Percentiles rank a stretch among this genome's conserved stretches.
These are phyloP conservation scores for Ochropleura leucogaster DNA, from an alignment of 2,888 invertebrate species.

Conservation along the genomic window DNA sequence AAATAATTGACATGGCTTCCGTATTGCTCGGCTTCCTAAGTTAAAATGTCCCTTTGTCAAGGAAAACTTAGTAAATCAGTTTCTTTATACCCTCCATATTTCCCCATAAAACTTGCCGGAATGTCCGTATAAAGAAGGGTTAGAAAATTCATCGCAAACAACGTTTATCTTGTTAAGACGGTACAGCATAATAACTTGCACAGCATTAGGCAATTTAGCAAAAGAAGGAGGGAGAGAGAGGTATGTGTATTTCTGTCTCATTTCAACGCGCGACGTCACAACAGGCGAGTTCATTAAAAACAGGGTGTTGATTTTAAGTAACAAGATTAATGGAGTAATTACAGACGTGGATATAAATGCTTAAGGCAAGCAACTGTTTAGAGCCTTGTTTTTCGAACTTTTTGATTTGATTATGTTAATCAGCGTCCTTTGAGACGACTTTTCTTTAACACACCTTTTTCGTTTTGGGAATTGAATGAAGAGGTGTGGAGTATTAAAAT, in stretches of 20 bases:
- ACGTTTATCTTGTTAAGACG: slow-evolving; percentile 43
- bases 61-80: slow-evolving; percentile 18
- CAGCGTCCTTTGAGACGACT: slow-evolving; percentile 7
- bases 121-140: slow-evolving; percentile 18
- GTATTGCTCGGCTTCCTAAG: background rate
- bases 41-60: background rate
- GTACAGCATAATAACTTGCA: slow-evolving; percentile 16
- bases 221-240: slow-evolving; percentile 12
- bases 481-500: slow-evolving; percentile 11
- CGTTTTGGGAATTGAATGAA: slow-evolving; percentile 6
- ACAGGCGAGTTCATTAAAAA: slow-evolving; percentile 63
- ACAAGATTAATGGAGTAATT: slow-evolving; percentile 63
- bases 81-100: slow-evolving; percentile 21
- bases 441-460: slow-evolving; percentile 9
- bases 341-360: slow-evolving; percentile 56
- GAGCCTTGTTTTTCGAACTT: slow-evolving; percentile 32
- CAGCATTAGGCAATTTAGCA: slow-evolving; percentile 37
- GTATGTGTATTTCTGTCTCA: slow-evolving; percentile 15
- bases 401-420: slow-evolving; percentile 54
- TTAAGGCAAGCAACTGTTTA: slow-evolving; percentile 41
- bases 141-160: slow-evolving; percentile 20
- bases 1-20: slow-evolving; percentile 1
- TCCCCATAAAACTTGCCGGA: slow-evolving; percentile 5
- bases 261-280: slow-evolving; percentile 41
- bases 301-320: slow-evolving; percentile 67